A percentile compares a stretch with the other conserved stretches of the same genome.
phyloP scores from a whole-genome alignment of 2,797 vertebrate species.

The Coracias cyanogaster region DNA sequence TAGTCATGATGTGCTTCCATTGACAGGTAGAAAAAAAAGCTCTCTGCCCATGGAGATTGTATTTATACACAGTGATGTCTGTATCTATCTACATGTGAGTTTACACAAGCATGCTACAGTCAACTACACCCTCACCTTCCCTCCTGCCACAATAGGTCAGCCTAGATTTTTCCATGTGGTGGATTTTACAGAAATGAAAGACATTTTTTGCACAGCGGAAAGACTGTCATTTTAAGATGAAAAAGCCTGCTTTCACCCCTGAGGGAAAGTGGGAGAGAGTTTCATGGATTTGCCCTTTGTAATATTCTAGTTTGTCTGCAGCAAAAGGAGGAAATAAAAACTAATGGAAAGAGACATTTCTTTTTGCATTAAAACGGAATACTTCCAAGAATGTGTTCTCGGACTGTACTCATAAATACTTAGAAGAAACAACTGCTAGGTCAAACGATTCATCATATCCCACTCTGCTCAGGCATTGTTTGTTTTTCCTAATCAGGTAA shows the following conservation, averaged over 20 bases:
- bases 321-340: conserved; percentile 9
- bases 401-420: background rate
- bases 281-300: background rate
- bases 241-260: background rate
- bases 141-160: background rate
- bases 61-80: background rate
- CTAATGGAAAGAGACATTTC: conserved; percentile 26
- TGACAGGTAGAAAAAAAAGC: background rate
- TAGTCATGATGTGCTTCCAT: fast-evolving
- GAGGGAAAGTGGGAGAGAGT: background rate
- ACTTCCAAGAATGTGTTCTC: background rate
- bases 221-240: background rate
- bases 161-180: background rate
- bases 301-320: background rate
- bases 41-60: background rate
- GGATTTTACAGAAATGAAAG: background rate
- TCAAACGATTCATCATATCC: background rate
- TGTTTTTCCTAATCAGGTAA: background rate
- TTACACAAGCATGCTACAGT: background rate
- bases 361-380: background rate
- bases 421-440: background rate
- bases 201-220: background rate
- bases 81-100: background rate
- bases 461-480: background rate
- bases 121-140: background rate